Evolutionary conservation across 2,888 invertebrate genomes (phyloP), one percentile per base, ranked within the genome.

Genomic region (Pinctada fucata): DNA sequence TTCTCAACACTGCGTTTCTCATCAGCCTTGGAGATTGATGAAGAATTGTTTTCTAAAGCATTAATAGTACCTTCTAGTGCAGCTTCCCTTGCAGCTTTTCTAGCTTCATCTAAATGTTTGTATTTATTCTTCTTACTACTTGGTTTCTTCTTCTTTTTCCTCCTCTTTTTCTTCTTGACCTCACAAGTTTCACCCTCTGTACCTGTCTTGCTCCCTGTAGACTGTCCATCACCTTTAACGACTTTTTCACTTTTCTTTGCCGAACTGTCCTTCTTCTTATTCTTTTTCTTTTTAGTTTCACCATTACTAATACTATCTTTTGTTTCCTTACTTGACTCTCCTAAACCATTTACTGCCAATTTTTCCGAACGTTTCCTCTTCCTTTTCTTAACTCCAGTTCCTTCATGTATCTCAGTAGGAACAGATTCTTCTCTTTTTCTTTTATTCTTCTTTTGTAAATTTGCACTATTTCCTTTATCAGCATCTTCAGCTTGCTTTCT

Each of bases 121-220:
- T 85, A 85, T 69, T 86, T 87, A 75, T 87, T 86, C 58, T 82
- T 86, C 71, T 84, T 87, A 65, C 80, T 81, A 49, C 77, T 84
- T 63, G 81, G 83, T 78, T 83, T 84, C 79, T 86, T 86, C 70
- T 83, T 85, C 67, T 75, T 76, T 50, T 84, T 83, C 63, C 81
- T 78, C 51, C 72, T 82, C 79, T 82, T 68, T 73, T 83, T 72
- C 58, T 66, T 72, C 48, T 48, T 47, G 13, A 2, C 50, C n/a
- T 58, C 47, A 45, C n/a, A 4, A 10, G 4, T 31, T 1, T 1
- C 31, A 31, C 31, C 31, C 31, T 31, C 31, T 31, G 31, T 31
- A 31, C 31, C 31, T 31, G 31, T 31, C 31, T 31, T 1, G 31
- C 31, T 31, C 31, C 31, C 31, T 31, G 31, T 31, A 65, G 8